Evolutionary conservation across 1,140 invertebrate genomes (phyloP).

Genomic region (Berghia stephanieae): DNA sequence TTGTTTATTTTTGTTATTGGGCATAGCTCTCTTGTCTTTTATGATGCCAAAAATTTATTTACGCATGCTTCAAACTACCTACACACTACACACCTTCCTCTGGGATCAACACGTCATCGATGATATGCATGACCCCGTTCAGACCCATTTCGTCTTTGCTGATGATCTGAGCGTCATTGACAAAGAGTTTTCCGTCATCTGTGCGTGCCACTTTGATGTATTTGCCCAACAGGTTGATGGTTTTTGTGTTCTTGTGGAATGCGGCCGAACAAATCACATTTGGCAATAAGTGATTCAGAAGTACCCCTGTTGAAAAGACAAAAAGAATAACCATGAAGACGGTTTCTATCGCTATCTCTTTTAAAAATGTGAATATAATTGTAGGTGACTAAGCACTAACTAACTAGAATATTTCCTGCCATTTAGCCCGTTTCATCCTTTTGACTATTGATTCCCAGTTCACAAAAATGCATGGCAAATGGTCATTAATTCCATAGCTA

Average conservation of each 20-base stretch:
- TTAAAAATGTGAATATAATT: too few relatives aligned
- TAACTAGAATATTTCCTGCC: too few relatives aligned
- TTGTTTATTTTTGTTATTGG: background rate
- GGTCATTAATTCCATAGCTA: too few relatives aligned
- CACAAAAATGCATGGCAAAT: too few relatives aligned
- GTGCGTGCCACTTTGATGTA: constrained; percentile 70
- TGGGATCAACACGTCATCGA: constrained; percentile 70
- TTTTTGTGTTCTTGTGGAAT: constrained; percentile 66
- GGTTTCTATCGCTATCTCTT: background rate
- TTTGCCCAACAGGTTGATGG: constrained; percentile 70
- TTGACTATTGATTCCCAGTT: too few relatives aligned
- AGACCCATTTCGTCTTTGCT: constrained; percentile 69
- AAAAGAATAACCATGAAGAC: background rate
- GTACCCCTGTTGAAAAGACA: constrained; percentile 70
- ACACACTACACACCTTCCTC: constrained; percentile 63
- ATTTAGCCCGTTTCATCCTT: too few relatives aligned
- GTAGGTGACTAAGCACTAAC: too few relatives aligned
- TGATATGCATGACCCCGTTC: constrained; percentile 72
- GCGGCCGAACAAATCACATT: constrained; percentile 76
- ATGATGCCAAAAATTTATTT: too few relatives aligned
- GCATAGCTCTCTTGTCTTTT: too few relatives aligned
- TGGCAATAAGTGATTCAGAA: constrained; percentile 75
- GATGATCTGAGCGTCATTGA: constrained; percentile 67
- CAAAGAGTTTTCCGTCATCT: constrained; percentile 68
- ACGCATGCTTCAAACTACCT: background rate